Percentiles rank a stretch among this genome's conserved stretches.
phyloP scores from a whole-genome alignment of 2,113 vertebrate species.

The Rutilus rutilus region DNA sequence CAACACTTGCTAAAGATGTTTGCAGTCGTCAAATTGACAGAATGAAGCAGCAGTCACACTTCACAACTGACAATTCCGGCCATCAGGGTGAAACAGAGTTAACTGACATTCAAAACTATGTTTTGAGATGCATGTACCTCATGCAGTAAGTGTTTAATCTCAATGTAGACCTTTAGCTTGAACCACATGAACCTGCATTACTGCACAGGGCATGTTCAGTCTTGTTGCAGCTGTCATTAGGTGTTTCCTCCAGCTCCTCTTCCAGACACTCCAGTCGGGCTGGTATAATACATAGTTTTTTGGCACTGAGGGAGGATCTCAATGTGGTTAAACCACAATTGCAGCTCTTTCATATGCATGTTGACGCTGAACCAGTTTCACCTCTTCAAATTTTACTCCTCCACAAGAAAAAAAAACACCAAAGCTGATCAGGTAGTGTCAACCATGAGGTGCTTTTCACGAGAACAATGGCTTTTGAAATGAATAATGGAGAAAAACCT shows the following conservation, averaged over 20 bases:
- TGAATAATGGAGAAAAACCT: neutral
- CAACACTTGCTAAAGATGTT: neutral
- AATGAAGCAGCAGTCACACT: neutral
- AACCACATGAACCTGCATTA: neutral
- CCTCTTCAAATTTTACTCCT: neutral
- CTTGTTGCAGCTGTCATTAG: conserved; percentile 24
- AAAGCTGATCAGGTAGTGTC: neutral
- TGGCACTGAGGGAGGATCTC: neutral
- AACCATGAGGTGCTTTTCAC: neutral
- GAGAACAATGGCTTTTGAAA: neutral
- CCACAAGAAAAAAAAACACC: neutral
- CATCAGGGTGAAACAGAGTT: neutral
- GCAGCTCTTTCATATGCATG: neutral
- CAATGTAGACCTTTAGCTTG: neutral
- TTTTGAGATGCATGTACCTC: neutral
- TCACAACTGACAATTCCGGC: neutral
- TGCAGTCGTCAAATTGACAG: neutral
- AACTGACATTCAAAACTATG: neutral
- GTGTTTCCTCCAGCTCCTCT: neutral
- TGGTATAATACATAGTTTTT: neutral
- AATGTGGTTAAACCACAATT: neutral
- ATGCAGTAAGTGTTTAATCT: neutral
- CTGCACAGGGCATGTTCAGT: conserved; percentile 9
- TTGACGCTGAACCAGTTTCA: neutral
- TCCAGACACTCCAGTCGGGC: conserved; percentile 6